A percentile compares a stretch with the other conserved stretches of the same genome.
Evolutionary conservation across 2,113 vertebrate species (phyloP).

Genomic region (Opisthocomus hoazin): DNA sequence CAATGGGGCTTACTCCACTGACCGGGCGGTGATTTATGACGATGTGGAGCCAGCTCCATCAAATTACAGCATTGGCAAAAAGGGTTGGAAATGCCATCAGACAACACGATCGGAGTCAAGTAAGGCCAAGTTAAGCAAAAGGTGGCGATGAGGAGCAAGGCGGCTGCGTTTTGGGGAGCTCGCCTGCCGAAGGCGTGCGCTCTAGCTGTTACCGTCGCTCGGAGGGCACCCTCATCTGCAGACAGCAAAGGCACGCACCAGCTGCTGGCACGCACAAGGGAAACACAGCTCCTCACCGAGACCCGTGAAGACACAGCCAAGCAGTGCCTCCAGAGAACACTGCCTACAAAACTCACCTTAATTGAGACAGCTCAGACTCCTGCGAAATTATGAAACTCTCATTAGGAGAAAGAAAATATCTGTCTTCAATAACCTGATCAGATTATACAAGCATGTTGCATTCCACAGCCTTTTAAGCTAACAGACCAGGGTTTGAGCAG

Average conservation of each 20-base stretch:
- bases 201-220: not conserved
- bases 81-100: not conserved
- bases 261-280: not conserved
- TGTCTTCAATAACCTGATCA: slow-evolving; percentile 35
- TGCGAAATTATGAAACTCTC: not conserved
- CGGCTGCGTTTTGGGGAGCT: not conserved
- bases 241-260: not conserved
- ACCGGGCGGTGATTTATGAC: slow-evolving; percentile 53
- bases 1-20: slow-evolving; percentile 48
- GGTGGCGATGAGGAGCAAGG: not conserved
- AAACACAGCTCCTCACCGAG: not conserved
- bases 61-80: not conserved
- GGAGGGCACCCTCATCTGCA: not conserved
- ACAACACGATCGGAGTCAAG: not conserved
- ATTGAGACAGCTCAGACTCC: not conserved
- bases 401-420: not conserved
- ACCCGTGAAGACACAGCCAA: not conserved
- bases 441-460: slow-evolving; percentile 26
- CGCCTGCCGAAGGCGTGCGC: not conserved
- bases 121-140: not conserved
- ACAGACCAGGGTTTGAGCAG: not conserved
- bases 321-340: not conserved
- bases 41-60: slow-evolving; percentile 13
- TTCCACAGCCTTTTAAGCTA: not conserved
- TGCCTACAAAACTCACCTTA: slow-evolving; percentile 2